Evolutionary conservation across 2,888 invertebrate species (phyloP).

Genomic region (Branchellion lobata): DNA sequence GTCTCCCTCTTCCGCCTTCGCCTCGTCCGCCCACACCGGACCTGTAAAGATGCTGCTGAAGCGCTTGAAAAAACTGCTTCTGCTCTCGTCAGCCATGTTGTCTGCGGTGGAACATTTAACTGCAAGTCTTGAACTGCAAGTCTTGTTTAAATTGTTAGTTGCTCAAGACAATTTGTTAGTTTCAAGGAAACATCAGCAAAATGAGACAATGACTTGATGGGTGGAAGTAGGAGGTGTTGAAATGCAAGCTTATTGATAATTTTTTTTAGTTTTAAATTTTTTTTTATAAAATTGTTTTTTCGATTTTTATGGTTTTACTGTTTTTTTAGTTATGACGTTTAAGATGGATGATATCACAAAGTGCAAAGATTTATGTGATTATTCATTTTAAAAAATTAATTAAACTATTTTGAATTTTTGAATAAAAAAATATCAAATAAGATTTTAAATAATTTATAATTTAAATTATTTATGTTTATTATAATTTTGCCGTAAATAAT

Average conservation of each 20-base stretch:
- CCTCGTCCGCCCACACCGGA: constrained; percentile 29
- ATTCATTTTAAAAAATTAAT: not conserved
- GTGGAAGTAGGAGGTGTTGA: no score
- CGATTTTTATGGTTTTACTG: constrained; percentile 6
- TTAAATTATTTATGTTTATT: no score
- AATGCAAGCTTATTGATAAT: not conserved
- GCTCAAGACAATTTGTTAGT: no score
- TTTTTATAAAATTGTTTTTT: not conserved
- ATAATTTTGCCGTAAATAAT: no score
- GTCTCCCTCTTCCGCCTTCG: constrained; percentile 33
- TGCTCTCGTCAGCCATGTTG: constrained; percentile 33
- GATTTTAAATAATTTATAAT: no score
- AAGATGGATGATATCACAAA: not conserved
- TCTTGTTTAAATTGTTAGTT: no score
- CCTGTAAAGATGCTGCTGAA: constrained; percentile 18
- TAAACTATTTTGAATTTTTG: no score
- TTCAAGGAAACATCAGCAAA: no score
- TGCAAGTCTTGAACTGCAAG: no score
- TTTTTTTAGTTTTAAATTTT: not conserved
- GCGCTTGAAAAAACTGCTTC: constrained; percentile 21
- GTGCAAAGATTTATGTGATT: not conserved
- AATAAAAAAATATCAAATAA: no score
- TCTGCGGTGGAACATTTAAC: no score
- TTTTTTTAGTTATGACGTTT: not conserved
- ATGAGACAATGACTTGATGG: no score